Percentiles rank a stretch among this genome's conserved stretches.
Conservation (phyloP, 2,888 invertebrate genomes). For the Acanthopleura granulata region DNA sequence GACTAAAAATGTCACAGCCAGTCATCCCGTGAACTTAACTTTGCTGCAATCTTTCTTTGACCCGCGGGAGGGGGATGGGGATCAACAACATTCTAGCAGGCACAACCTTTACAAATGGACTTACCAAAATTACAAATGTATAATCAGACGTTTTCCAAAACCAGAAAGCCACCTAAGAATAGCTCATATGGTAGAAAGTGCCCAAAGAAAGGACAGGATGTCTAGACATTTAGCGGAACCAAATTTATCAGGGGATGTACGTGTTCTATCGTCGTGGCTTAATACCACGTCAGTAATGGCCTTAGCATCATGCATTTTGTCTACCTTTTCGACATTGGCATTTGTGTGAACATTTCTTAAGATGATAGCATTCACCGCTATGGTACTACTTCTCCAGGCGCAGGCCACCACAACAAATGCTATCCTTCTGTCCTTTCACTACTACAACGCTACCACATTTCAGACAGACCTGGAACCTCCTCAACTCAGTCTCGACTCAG, state of each 20-base stretch:
- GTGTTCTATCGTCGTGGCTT: not conserved
- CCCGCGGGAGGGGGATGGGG: too few species aligned
- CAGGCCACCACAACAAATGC: not conserved
- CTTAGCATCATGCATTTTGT: not conserved
- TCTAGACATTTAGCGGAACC: constrained; percentile 13
- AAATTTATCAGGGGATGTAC: not conserved
- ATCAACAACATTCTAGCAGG: too few species aligned
- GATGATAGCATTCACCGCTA: not conserved
- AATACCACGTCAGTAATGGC: not conserved
- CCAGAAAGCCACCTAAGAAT: not conserved
- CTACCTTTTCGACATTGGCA: not conserved
- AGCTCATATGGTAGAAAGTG: not conserved
- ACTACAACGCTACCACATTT: not conserved
- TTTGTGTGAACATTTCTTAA: not conserved
- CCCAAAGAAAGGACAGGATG: not conserved
- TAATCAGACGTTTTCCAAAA: not conserved
- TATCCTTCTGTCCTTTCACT: not conserved
- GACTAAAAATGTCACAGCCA: not conserved
- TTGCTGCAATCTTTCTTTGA: constrained; percentile 12
- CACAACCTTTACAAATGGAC: not conserved
- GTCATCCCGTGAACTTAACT: not conserved
- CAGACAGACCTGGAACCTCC: too few species aligned
- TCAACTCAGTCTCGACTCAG: too few species aligned
- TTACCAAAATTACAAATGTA: not conserved
- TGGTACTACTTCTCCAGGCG: not conserved